phyloP scores from a whole-genome alignment of 1,140 invertebrate species.

The Drosophila micromelanica region DNA sequence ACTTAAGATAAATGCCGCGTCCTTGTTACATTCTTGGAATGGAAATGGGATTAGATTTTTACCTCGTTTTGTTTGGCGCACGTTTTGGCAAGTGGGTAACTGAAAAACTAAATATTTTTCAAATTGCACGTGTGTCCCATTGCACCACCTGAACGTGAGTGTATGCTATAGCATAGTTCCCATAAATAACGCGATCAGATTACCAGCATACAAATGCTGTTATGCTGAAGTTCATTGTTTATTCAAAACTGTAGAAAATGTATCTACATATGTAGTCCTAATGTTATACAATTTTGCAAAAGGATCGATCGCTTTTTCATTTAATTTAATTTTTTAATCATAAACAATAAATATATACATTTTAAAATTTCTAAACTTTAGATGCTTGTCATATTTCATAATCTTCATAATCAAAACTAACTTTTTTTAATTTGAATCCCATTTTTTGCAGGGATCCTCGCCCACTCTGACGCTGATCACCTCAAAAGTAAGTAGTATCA shows the following conservation, averaged over 20 bases:
- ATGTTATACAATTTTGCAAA: slow-evolving; percentile 3
- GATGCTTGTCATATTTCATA: too few relatives aligned
- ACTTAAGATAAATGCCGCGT: slow-evolving; percentile 61
- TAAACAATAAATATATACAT: too few relatives aligned
- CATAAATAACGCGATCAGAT: slow-evolving; percentile 15
- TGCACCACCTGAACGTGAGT: slow-evolving; percentile 36
- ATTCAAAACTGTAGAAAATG: not conserved
- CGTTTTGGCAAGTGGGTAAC: slow-evolving; percentile 34
- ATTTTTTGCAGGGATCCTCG: slow-evolving; percentile 87
- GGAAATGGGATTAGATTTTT: slow-evolving; percentile 40
- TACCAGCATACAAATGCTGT: slow-evolving; percentile 1
- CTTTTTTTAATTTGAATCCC: too few relatives aligned
- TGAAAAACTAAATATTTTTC: slow-evolving; percentile 20
- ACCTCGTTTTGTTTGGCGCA: slow-evolving; percentile 56
- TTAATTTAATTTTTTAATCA: too few relatives aligned
- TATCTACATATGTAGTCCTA: not conserved
- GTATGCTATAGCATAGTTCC: slow-evolving; percentile 1
- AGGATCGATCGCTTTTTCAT: too few relatives aligned
- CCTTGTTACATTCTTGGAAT: slow-evolving; percentile 56
- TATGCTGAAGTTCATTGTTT: not conserved
- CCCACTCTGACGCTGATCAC: slow-evolving; percentile 88
- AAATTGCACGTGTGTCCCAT: slow-evolving; percentile 20
- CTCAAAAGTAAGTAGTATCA: slow-evolving; percentile 87
- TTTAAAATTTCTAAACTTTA: too few relatives aligned
- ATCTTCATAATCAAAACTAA: too few relatives aligned